Conservation (phyloP, 2,888 invertebrate species). For the Aplocera efformata region DNA sequence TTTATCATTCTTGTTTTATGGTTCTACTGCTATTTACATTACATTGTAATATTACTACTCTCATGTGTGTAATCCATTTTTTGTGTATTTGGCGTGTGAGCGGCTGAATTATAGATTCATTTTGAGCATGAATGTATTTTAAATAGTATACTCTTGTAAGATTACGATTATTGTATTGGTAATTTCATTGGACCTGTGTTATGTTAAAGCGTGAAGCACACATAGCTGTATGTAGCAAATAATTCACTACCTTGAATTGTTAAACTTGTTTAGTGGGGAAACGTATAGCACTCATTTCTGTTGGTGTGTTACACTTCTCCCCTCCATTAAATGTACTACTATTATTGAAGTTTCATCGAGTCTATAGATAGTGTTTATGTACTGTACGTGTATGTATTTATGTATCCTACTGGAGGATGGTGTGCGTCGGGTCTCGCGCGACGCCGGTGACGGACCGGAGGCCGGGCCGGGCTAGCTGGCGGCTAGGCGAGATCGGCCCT, state of each 20-base stretch:
- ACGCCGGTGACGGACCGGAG: slow-evolving; percentile 4
- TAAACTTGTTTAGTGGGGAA: slow-evolving; percentile 49
- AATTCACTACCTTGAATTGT: slow-evolving; percentile 48
- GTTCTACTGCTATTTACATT: slow-evolving; percentile 71
- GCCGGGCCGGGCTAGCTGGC: too few species aligned
- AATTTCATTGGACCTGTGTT: slow-evolving; percentile 30
- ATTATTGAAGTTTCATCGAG: slow-evolving; percentile 53
- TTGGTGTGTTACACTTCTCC: slow-evolving; percentile 47
- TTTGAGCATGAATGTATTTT: slow-evolving; percentile 51
- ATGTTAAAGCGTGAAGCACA: slow-evolving; percentile 39
- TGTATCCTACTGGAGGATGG: slow-evolving; percentile 37
- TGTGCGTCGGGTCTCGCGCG: slow-evolving; percentile 24
- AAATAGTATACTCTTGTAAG: slow-evolving; percentile 31
- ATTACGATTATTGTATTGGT: slow-evolving; percentile 26
- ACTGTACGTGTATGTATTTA: slow-evolving; percentile 48
- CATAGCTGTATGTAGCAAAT: slow-evolving; percentile 40
- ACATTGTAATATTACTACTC: slow-evolving; percentile 56
- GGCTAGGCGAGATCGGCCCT: too few species aligned
- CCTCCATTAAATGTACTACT: slow-evolving; percentile 35
- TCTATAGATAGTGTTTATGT: slow-evolving; percentile 53
- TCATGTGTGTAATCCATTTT: slow-evolving; percentile 69
- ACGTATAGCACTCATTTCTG: slow-evolving; percentile 42
- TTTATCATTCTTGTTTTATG: slow-evolving; percentile 68
- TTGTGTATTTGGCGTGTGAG: slow-evolving; percentile 68
- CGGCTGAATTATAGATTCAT: slow-evolving; percentile 54